These are phyloP conservation scores for Actenoides lindsayi DNA, from an alignment of 2,113 vertebrate genomes.

Conservation along the genomic window DNA sequence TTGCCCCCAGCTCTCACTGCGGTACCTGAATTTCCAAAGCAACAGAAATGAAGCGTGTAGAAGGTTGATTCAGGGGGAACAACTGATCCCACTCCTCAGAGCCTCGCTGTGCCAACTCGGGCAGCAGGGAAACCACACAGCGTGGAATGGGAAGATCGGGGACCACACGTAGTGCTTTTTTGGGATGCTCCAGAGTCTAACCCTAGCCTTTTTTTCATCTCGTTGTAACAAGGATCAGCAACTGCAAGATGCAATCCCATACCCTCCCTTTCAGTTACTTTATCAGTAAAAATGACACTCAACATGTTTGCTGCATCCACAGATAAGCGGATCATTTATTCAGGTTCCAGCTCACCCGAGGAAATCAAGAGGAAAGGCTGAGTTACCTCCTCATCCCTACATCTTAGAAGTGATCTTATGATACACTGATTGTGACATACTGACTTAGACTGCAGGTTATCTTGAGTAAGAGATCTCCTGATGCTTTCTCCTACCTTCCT, in stretches of 20 bases:
- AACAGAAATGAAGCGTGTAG: neutral
- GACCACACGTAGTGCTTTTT: neutral
- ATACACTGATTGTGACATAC: rapidly evolving
- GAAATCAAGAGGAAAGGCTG: neutral
- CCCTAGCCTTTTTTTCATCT: neutral
- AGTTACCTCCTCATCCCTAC: rapidly evolving
- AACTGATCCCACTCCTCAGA: neutral
- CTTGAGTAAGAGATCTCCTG: neutral
- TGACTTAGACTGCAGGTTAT: neutral
- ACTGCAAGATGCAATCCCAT: neutral
- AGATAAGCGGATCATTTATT: neutral
- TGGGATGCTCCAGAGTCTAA: neutral
- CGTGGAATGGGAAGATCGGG: neutral
- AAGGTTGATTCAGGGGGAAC: neutral
- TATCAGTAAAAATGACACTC: neutral
- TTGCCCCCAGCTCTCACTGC: neutral
- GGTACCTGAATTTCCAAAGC: neutral
- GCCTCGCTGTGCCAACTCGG: neutral
- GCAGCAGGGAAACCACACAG: neutral
- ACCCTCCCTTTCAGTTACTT: neutral
- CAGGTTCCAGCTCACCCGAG: neutral
- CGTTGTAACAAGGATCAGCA: neutral
- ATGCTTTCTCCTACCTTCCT: neutral
- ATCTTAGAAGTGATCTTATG: neutral
- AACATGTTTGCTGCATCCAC: neutral